Percentiles rank a stretch among this genome's conserved stretches.
Evolutionary conservation across 2,888 invertebrate species (phyloP).

Genomic region (Strigamia maritima): DNA sequence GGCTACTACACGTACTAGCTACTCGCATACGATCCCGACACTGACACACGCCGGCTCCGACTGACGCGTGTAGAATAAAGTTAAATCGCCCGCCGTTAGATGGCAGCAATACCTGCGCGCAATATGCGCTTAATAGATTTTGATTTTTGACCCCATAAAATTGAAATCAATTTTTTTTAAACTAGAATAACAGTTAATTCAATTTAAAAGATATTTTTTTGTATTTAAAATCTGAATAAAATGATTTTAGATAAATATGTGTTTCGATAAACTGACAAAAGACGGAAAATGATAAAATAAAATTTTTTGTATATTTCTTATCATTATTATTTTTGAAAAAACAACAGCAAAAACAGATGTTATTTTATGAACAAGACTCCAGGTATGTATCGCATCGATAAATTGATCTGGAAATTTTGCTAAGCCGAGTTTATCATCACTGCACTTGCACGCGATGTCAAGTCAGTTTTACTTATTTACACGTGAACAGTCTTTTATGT

Average conservation of each 20-base stretch:
- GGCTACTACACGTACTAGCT: constrained; percentile 16
- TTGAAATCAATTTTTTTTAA: background rate
- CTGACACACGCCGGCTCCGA: constrained; percentile 18
- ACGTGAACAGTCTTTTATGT: background rate
- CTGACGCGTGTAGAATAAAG: background rate
- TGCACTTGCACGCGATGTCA: background rate
- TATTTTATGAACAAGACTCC: background rate
- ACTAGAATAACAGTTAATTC: background rate
- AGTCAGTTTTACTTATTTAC: background rate
- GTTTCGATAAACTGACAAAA: too few species aligned
- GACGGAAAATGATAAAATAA: background rate
- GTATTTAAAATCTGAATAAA: background rate
- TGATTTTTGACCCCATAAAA: background rate
- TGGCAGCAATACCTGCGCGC: background rate
- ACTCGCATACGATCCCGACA: constrained; percentile 16
- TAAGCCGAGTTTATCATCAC: background rate
- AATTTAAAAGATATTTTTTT: background rate
- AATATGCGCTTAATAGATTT: background rate
- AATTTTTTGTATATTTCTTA: background rate
- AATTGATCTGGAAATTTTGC: background rate
- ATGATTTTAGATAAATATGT: too few species aligned
- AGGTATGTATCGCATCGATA: background rate
- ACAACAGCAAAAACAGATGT: background rate
- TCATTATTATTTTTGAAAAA: background rate
- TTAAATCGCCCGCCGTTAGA: background rate